phyloP scores from a whole-genome alignment of 2,888 invertebrate species.

The Apodemia zela region DNA sequence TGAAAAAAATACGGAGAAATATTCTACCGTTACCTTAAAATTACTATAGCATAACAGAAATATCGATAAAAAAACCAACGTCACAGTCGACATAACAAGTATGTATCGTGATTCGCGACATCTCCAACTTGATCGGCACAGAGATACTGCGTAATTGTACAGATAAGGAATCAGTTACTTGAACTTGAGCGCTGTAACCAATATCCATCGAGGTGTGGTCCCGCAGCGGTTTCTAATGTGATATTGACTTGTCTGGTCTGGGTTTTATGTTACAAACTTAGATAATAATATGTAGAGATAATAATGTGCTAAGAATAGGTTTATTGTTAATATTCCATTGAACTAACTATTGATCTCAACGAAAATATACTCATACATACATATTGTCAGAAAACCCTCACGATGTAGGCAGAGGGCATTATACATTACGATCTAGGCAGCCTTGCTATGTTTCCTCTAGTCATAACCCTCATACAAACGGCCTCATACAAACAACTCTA shows the following conservation, averaged over 20 bases:
- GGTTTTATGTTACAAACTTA: slow-evolving; percentile 45
- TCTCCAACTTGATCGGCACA: not conserved
- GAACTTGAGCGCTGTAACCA: slow-evolving; percentile 49
- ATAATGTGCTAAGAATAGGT: too few relatives aligned
- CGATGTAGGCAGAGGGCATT: too few relatives aligned
- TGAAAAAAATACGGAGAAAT: not conserved
- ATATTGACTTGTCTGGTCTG: slow-evolving; percentile 52
- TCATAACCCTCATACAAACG: too few relatives aligned
- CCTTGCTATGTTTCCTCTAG: too few relatives aligned
- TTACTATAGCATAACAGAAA: not conserved
- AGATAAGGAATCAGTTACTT: slow-evolving; percentile 34
- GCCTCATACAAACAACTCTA: too few relatives aligned
- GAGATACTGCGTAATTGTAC: slow-evolving; percentile 31
- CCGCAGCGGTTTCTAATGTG: slow-evolving; percentile 59
- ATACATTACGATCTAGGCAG: too few relatives aligned
- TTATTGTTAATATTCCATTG: too few relatives aligned
- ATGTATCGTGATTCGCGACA: slow-evolving; percentile 10
- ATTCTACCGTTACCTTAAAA: not conserved
- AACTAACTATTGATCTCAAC: too few relatives aligned
- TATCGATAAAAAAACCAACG: not conserved
- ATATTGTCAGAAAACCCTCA: too few relatives aligned
- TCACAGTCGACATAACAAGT: slow-evolving; percentile 10
- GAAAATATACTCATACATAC: too few relatives aligned
- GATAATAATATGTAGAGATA: too few relatives aligned
- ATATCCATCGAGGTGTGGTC: slow-evolving; percentile 53